Conservation (phyloP, 2,113 vertebrate species). For the Tylochromis polylepis region DNA sequence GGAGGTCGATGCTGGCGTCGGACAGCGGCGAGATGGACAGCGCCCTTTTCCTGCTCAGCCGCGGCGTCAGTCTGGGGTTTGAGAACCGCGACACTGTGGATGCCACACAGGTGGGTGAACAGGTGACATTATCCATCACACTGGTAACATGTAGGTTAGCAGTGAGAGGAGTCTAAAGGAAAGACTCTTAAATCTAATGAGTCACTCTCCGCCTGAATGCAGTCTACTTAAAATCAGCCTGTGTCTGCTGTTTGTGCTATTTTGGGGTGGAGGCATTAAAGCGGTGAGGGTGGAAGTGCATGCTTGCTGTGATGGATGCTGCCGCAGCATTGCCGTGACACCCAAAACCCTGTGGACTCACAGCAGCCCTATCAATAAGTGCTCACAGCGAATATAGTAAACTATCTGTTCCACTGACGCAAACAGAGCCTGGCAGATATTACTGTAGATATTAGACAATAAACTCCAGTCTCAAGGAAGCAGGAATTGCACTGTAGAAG, state of each 20-base stretch:
- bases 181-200: neutral
- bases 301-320: neutral
- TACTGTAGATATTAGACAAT: neutral
- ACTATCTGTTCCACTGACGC: neutral
- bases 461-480: neutral
- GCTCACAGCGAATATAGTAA: neutral
- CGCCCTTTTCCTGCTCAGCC: slow-evolving; percentile 90
- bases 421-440: neutral
- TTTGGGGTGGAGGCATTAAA: neutral
- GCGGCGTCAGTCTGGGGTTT: slow-evolving; percentile 87
- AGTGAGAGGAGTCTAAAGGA: neutral
- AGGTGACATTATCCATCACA: neutral
- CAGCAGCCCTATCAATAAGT: neutral
- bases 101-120: neutral
- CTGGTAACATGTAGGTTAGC: neutral
- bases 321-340: neutral
- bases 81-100: slow-evolving; percentile 89
- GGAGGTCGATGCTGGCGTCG: slow-evolving; percentile 96
- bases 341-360: neutral
- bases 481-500: neutral
- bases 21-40: slow-evolving; percentile 95
- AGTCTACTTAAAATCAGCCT: neutral
- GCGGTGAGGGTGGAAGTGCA: neutral
- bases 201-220: neutral
- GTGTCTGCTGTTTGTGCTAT: neutral